Base-by-base conservation (phyloP, 2,888 invertebrate species). In the Euproctis similis region DNA sequence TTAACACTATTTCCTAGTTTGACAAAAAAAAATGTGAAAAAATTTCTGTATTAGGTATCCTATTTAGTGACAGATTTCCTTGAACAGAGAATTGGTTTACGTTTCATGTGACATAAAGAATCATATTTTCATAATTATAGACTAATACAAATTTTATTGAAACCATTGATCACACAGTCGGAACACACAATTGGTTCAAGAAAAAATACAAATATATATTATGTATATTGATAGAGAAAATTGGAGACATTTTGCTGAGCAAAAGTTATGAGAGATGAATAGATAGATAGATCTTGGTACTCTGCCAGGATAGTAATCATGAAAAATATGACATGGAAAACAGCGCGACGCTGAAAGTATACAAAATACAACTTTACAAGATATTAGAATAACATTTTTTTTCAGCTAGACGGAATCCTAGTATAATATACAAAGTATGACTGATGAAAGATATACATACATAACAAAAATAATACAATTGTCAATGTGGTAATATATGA, bases 271-370 rank as follows among this genome's bases (percentile, higher is more conserved):
- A 74, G 75, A 74, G 77, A 77, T n/a, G n/a, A n/a, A n/a, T n/a
- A 72, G 70, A 71, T 70, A 62, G 48, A 59, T 53, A 65, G 68
- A 70, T 69, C 64, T 73, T 78, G 77, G 75, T 70, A 59, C 65
- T 67, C 67, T 74, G 77, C 78, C 78, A 78, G 70, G 62, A 67
- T 65, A 67, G 65, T 73, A 72, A 75, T 77, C 75, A 73, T 70
- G 74, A 74, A 72, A 75, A 75, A 73, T 75, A 72, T 69, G 70
- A 74, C 70, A 62, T 51, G 53, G 52, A 57, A 64, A 61, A 69
- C 57, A 60, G 68, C 53, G 53, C 57, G 63, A 68, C 74, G 74
- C 70, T 72, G 72, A 74, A 72, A 71, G n/a, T n/a, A n/a, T 64
- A 65, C 42, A 56, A 66, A 68, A 71, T 70, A 69, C 56, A 62